These are phyloP conservation scores for Limnothrissa miodon DNA, from an alignment of 2,113 vertebrate species.

Conservation along the genomic window DNA sequence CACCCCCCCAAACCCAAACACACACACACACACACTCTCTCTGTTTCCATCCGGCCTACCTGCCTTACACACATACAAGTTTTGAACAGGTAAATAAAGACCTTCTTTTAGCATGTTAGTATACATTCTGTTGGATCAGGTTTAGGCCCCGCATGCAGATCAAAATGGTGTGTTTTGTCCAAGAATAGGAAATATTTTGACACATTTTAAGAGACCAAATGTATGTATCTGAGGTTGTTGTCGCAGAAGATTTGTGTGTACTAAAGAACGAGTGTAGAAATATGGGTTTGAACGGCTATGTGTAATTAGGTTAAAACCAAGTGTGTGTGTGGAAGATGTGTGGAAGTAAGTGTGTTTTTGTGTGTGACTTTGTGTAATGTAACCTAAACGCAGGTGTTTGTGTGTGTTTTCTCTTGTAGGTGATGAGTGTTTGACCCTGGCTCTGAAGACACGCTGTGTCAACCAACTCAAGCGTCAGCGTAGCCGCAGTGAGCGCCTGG, in stretches of 20 bases:
- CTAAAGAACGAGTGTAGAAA: neutral
- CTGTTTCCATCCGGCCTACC: no score
- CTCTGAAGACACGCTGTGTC: constrained; percentile 73
- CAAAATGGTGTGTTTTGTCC: neutral
- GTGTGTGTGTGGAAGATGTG: constrained; percentile 37
- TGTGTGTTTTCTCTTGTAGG: constrained; percentile 46
- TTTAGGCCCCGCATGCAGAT: no score
- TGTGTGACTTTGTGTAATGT: neutral
- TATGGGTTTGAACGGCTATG: neutral
- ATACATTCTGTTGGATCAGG: no score
- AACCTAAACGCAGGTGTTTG: neutral
- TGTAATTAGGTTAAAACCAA: no score
- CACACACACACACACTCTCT: no score
- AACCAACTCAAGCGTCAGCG: constrained; percentile 74
- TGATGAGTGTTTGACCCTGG: constrained; percentile 74
- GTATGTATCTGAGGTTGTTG: neutral
- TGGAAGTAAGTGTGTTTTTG: constrained; percentile 15
- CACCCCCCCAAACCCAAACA: no score
- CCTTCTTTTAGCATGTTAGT: no score
- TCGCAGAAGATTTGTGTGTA: neutral
- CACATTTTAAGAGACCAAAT: constrained; percentile 10
- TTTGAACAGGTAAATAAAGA: no score
- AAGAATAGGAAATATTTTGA: neutral
- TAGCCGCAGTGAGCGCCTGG: constrained; percentile 58
- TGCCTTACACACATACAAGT: no score